Evolutionary conservation across 1,140 invertebrate genomes (phyloP).

Genomic region (Caerostris darwini): DNA sequence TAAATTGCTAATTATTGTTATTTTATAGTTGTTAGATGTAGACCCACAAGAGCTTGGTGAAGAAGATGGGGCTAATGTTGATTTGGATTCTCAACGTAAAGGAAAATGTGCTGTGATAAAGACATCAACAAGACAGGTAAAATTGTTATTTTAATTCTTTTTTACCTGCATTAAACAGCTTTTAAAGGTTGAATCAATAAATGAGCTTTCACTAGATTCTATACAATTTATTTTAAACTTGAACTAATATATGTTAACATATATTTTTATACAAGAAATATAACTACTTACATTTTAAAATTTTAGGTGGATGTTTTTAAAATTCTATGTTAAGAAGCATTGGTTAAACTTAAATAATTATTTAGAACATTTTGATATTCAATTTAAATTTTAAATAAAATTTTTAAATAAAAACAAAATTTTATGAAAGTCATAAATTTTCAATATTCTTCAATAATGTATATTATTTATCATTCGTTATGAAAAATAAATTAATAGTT

Average conservation of each 20-base stretch:
- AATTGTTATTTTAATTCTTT: neutral
- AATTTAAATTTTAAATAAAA: too few species aligned
- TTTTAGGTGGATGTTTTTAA: too few species aligned
- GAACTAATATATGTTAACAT: neutral
- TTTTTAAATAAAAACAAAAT: too few species aligned
- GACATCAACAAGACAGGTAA: slow-evolving; percentile 94
- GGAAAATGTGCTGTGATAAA: slow-evolving; percentile 99
- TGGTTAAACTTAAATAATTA: too few species aligned
- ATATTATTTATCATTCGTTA: too few species aligned
- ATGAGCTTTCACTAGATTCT: neutral
- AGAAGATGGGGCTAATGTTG: slow-evolving; percentile 99
- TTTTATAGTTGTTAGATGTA: slow-evolving; percentile 90
- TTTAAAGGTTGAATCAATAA: neutral
- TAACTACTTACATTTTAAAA: too few species aligned
- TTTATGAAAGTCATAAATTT: too few species aligned
- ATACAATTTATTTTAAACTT: neutral
- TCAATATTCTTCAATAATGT: too few species aligned
- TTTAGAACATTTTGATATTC: too few species aligned
- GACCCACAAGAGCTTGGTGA: slow-evolving; percentile 97
- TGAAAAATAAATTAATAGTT: too few species aligned
- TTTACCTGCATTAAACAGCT: neutral
- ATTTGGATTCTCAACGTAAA: slow-evolving; percentile 98
- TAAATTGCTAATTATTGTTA: too few species aligned
- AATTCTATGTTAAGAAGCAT: too few species aligned
- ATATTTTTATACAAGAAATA: neutral